A percentile compares a stretch with the other conserved stretches of the same genome.
Conservation (phyloP, 2,797 vertebrate genomes). For the Lacerta agilis region DNA sequence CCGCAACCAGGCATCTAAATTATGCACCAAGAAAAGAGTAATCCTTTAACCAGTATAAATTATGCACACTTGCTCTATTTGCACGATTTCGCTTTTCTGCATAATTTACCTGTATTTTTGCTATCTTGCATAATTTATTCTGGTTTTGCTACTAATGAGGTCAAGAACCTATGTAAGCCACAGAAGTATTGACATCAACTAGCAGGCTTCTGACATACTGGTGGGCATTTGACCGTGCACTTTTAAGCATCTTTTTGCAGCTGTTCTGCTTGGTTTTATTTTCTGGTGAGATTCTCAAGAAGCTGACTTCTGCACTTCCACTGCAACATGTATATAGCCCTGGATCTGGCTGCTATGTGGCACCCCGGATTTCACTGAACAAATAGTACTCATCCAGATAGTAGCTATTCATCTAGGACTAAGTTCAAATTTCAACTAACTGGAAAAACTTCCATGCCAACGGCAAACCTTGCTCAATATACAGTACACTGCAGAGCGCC, state of each 20-base stretch:
- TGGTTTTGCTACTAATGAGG: not conserved
- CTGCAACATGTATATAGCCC: not conserved
- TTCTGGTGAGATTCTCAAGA: too few relatives aligned
- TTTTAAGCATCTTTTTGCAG: too few relatives aligned
- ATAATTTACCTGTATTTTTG: too few relatives aligned
- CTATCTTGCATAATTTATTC: not conserved
- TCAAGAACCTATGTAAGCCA: not conserved
- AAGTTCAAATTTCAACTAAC: not conserved
- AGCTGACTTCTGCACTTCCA: not conserved
- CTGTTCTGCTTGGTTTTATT: too few relatives aligned
- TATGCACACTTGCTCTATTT: not conserved
- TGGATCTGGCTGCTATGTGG: not conserved
- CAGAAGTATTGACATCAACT: not conserved
- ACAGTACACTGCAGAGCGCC: not conserved
- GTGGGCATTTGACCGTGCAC: not conserved
- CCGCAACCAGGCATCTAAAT: not conserved
- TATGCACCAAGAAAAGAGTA: not conserved
- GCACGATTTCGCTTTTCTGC: not conserved
- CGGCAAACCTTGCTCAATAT: conserved; percentile 12
- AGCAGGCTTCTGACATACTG: not conserved
- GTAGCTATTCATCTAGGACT: not conserved
- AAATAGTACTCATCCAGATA: not conserved
- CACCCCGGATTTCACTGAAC: not conserved
- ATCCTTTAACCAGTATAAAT: not conserved
- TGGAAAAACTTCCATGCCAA: not conserved